Evolutionary conservation across 2,888 invertebrate genomes (phyloP), one percentile per base, ranked within the genome.

Genomic region (Sylvicola fuscatus): DNA sequence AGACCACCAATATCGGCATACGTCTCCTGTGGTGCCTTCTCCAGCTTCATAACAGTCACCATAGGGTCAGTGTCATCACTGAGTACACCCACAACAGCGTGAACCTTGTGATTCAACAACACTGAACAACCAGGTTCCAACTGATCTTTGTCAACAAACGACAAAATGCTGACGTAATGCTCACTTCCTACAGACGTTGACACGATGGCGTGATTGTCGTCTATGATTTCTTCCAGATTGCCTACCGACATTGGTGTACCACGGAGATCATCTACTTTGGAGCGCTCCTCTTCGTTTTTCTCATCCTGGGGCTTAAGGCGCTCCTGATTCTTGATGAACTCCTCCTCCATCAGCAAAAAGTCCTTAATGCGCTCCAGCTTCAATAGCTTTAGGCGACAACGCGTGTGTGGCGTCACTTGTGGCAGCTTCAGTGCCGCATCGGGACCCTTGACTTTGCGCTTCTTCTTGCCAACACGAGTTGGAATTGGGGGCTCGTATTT

Each of bases 221-320:
- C 98, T 47, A 99, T 99, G 40, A 99, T 95, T 64, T 98, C 98
- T 58, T 99, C 98, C 40, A 98, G 62, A 42, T 86, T 93, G n/a
- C 98, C 98, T 15, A 98, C 98, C 6, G 95, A 95, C 98, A 98
- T 99, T 1, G 98, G 98, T 26, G 97, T 95, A 32, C 98, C 97
- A 56, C 98, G 68, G 37, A 99, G 66, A 59, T 99, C 97, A 65
- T 98, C 98, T 28, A 98, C 97, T 65, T 93, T 93, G 2, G 89
- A 90, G 45, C 93, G 72, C 57, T 97, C 97, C 57, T 97, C 95
- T 60, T 98, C 98, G 53, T 97, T 93, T 54, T 95, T 93, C 50
- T 98, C 97, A 60, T 99, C 98, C 53, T 98, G 97, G 1, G 98
- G 97, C 61, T 98, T 98, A 14, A 98, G 64, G 41, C 95, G 71